Conservation (phyloP, 2,888 invertebrate species). For the Disparrhopalites patrizii region DNA sequence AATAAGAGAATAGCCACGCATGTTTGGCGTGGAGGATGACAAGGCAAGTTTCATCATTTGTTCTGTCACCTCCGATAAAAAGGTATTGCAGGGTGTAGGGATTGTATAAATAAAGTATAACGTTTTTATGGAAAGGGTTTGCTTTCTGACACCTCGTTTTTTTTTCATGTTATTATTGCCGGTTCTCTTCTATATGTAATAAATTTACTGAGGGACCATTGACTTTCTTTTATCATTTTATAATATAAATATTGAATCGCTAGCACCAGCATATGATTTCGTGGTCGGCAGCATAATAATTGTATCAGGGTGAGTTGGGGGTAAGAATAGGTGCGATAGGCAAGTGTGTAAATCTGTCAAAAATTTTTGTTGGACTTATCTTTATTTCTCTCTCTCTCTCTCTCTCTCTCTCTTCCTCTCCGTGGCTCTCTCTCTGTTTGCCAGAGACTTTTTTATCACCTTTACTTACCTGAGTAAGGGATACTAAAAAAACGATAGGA, state of each 20-base stretch:
- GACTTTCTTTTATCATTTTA: slow-evolving; percentile 6
- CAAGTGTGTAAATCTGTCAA: too few relatives aligned
- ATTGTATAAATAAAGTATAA: not conserved
- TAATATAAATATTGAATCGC: not conserved
- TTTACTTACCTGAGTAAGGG: too few relatives aligned
- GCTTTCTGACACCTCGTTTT: not conserved
- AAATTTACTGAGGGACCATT: slow-evolving; percentile 4
- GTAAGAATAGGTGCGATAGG: too few relatives aligned
- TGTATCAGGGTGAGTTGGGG: too few relatives aligned
- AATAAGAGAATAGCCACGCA: too few relatives aligned
- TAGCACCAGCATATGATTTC: too few relatives aligned
- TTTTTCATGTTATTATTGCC: not conserved
- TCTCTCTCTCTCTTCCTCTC: not conserved
- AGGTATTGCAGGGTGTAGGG: not conserved
- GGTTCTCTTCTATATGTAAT: not conserved
- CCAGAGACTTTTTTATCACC: not conserved
- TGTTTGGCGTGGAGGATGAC: too few relatives aligned
- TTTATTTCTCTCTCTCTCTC: not conserved
- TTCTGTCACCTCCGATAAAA: not conserved
- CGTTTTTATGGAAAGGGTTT: not conserved
- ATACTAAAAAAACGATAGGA: too few relatives aligned
- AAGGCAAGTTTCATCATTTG: not conserved
- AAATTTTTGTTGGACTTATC: too few relatives aligned
- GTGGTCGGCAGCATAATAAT: too few relatives aligned
- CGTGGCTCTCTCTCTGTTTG: not conserved